Percentiles rank a stretch among this genome's conserved stretches.
These are phyloP conservation scores for Cantharis nigra DNA, from an alignment of 2,888 invertebrate species.

Conservation along the genomic window DNA sequence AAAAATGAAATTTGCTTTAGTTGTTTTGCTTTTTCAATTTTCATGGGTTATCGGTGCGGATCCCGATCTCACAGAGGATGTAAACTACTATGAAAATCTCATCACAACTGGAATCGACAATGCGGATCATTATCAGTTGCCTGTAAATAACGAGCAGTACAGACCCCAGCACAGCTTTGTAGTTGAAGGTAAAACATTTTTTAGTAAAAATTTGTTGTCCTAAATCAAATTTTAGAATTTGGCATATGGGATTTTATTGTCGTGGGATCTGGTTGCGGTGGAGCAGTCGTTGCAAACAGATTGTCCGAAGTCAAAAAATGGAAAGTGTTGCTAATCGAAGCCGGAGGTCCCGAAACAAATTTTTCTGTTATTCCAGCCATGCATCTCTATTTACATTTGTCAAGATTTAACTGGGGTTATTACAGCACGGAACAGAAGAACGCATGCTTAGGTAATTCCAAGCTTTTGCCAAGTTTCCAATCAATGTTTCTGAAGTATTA, in stretches of 20 bases:
- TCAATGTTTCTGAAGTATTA: no score
- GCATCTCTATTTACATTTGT: conserved; percentile 17
- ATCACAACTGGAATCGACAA: background rate
- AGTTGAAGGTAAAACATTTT: background rate
- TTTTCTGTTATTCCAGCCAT: conserved; percentile 12
- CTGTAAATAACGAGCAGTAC: background rate
- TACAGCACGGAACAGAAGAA: background rate
- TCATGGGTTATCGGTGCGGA: background rate
- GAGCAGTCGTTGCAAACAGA: conserved; percentile 67
- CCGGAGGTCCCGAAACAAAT: conserved; percentile 52
- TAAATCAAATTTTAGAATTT: conserved; percentile 61
- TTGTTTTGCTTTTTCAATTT: background rate
- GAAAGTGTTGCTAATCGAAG: conserved; percentile 69
- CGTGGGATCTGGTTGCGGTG: conserved; percentile 69
- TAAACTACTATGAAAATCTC: background rate
- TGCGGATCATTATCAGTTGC: background rate
- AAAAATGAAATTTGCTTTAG: background rate
- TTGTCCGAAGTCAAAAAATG: conserved; percentile 68
- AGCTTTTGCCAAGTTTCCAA: background rate
- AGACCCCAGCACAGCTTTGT: background rate
- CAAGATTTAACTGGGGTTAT: background rate
- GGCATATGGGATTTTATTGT: conserved; percentile 54
- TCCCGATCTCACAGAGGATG: background rate
- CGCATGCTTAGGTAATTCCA: background rate
- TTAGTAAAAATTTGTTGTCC: background rate